Base-by-base conservation (phyloP, 2,797 vertebrate genomes). In the Coendou prehensilis region DNA sequence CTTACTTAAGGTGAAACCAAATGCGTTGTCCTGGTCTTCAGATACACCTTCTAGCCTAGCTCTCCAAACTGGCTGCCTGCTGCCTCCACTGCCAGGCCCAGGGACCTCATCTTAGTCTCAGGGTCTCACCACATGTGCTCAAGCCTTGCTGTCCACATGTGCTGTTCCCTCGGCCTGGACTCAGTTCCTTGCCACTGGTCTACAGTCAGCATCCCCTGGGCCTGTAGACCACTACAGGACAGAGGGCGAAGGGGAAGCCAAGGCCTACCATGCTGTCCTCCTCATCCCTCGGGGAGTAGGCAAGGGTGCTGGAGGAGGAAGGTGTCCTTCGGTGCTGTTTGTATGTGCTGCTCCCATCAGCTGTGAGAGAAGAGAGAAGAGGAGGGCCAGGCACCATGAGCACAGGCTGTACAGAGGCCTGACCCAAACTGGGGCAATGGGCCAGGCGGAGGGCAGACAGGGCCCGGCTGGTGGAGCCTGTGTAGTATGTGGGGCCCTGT, bases 261-360 rank as follows among this genome's bases (percentile, higher is more conserved):
- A 63, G 57, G 37, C 98, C 37, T 99, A 99, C 99, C 99, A 99
- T 99, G 98, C 99, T 98, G 94, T 99, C 99, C 0, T 99, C 99
- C 20, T 99, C 99, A 0, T 99, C 99, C 0, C 99, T 99, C 0
- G 99, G 99, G 56, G 99, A 99, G 98, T 99, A 99, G 89, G 99
- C 99, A 9, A 99, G 99, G 3, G 99, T 99, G 98, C 99, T 99
- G 96, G 99, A 99, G 85, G 99, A 99, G n/a, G 99, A 99, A 0
- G 99, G 99, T 0, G 99, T 99, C 97, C 99, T 99, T 56, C 99
- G 99, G 86, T 99, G 99, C 98, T 99, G 99, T 90, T 99, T 99
- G 94, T 99, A 99, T 2, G 98, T 99, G 94, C 98, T 99, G 97
- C 99, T 98, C 52, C 98, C 99, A 23, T 99, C 99, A 30, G 99